Base-by-base conservation (phyloP, 2,797 vertebrate genomes). In the Cossypha heuglini region DNA sequence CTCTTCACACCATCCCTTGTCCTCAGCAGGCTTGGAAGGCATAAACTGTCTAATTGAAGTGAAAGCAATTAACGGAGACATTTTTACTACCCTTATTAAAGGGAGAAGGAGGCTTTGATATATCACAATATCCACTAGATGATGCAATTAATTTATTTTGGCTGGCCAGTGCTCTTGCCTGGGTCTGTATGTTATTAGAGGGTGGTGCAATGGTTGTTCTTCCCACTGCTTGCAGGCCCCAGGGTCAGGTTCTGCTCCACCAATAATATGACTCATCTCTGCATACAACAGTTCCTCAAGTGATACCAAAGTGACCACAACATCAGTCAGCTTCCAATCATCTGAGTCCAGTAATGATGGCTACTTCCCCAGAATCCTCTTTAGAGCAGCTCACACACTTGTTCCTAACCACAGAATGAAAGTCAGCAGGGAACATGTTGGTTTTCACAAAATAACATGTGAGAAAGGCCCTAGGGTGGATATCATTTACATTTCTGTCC, bases 81-180 rank as follows among this genome's bases (percentile, higher is more conserved):
- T 90, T 96, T 96, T 96, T 94, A 84, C 80, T 93, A 46, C 71
- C 81, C 94, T 87, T 97, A 96, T 93, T 96, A 94, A 78, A 93
- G 52, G 72, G 80, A 90, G 78, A 97, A 77, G 83, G 59, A 97
- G 76, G 37, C 80, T 97, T 96, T 97, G 97, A 96, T 97, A 96
- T 88, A 97, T 63, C 79, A 93, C 92, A 96, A 96, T 97, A 97
- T 95, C 89, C 93, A 95, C 46, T 58, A 93, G 87, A 96, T 98
- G 96, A 98, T 95, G 97, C 91, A 97, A 97, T 97, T 64, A 72
- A 96, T 98, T 98, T 97, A 93, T 97, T 97, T 97, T 98, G 97
- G 96, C 96, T 95, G 95, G 59, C 58, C 91, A 71, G 77, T 4
- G 5, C 58, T 88, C 94, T 81, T 63, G 49, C 80, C 68, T 91